Percentiles rank a stretch among this genome's conserved stretches.
phyloP scores from a whole-genome alignment of 1,140 invertebrate genomes.

The Telenomus remus region DNA sequence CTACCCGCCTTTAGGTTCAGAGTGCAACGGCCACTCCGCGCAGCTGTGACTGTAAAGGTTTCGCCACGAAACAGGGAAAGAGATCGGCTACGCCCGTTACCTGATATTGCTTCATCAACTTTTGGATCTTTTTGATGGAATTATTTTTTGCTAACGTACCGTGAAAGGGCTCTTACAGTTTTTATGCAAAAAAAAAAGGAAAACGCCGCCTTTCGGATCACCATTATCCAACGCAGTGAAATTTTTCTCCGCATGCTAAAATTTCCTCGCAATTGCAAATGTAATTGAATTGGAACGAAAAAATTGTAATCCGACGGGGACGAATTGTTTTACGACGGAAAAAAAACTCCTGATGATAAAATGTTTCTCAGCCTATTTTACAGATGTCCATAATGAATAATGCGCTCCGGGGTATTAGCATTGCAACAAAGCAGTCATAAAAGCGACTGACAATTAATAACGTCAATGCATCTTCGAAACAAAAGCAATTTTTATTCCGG shows the following conservation, averaged over 20 bases:
- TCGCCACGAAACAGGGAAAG: conserved; percentile 16
- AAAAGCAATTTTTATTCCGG: conserved; percentile 18
- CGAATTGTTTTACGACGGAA: too few species aligned
- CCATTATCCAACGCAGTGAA: too few species aligned
- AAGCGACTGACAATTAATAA: conserved; percentile 24
- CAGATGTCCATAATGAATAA: conserved; percentile 15
- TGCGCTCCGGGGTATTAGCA: not conserved
- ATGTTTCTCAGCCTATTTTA: conserved; percentile 1
- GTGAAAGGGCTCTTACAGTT: not conserved
- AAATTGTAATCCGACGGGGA: too few species aligned
- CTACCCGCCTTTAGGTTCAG: conserved; percentile 42
- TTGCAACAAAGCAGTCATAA: conserved; percentile 7
- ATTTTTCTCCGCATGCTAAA: too few species aligned
- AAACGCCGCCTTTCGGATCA: too few species aligned
- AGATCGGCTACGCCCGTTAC: conserved; percentile 46
- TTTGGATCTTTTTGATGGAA: conserved; percentile 42
- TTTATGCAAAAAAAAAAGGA: not conserved
- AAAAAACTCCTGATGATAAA: too few species aligned
- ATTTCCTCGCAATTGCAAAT: too few species aligned
- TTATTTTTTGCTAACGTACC: conserved; percentile 24
- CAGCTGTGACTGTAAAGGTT: conserved; percentile 44
- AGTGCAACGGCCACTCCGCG: conserved; percentile 48
- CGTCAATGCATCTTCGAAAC: conserved; percentile 3
- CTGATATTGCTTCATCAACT: conserved; percentile 47
- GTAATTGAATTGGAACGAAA: too few species aligned